Percentiles rank a stretch among this genome's conserved stretches.
These are phyloP conservation scores for Melanotaenia boesemani DNA, from an alignment of 2,797 vertebrate species.

Conservation along the genomic window DNA sequence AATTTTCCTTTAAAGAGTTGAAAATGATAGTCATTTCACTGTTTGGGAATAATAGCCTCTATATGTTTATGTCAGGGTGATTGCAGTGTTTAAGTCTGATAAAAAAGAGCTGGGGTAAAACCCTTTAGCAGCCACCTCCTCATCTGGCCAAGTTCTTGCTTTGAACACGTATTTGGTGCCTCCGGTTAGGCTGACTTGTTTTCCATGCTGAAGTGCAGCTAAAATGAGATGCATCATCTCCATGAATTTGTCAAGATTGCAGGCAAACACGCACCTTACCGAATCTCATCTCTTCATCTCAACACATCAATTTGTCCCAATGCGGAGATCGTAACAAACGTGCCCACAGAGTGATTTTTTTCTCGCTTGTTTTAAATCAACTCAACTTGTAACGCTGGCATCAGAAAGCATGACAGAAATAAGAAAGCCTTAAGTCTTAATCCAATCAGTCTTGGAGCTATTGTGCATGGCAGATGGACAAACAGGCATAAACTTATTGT, in stretches of 20 bases:
- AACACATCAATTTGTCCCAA: slow-evolving; percentile 26
- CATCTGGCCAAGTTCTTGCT: slow-evolving; percentile 42
- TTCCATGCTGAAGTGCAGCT: slow-evolving; percentile 36
- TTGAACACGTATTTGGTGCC: slow-evolving; percentile 34
- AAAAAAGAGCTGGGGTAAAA: slow-evolving; percentile 15
- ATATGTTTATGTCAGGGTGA: not conserved
- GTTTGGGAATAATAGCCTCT: not conserved
- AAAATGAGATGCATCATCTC: slow-evolving; percentile 38
- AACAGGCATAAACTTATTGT: slow-evolving; percentile 60
- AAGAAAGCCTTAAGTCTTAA: slow-evolving; percentile 49
- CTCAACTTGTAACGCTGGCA: slow-evolving; percentile 18
- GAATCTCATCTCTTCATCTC: slow-evolving; percentile 33
- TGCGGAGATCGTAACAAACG: too few species aligned
- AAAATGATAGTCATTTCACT: not conserved
- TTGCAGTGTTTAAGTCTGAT: not conserved
- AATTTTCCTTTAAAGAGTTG: not conserved
- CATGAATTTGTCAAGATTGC: slow-evolving; percentile 24
- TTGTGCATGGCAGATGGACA: slow-evolving; percentile 60
- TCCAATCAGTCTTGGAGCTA: slow-evolving; percentile 51
- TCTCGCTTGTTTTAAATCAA: slow-evolving; percentile 24
- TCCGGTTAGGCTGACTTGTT: slow-evolving; percentile 57
- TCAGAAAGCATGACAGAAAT: slow-evolving; percentile 32
- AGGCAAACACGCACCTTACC: slow-evolving; percentile 6
- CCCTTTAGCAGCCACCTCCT: slow-evolving; percentile 20
- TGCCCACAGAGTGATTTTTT: slow-evolving; percentile 17